A percentile compares a stretch with the other conserved stretches of the same genome.
Evolutionary conservation across 2,113 vertebrate genomes (phyloP).

Genomic region (Struthio camelus): DNA sequence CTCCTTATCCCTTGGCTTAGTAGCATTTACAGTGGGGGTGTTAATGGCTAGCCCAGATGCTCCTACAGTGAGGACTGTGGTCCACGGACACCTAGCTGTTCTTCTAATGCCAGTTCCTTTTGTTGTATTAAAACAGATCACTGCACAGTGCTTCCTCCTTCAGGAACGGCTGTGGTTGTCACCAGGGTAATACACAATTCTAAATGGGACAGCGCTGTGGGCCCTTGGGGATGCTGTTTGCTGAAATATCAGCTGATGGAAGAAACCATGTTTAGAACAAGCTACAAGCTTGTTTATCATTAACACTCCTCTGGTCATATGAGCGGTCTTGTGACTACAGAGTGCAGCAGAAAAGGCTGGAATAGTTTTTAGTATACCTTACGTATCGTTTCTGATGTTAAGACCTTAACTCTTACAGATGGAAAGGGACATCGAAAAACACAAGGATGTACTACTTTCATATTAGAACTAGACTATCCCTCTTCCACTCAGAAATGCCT

Average conservation of each 20-base stretch:
- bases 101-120: not conserved
- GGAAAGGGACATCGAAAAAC: not conserved
- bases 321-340: not conserved
- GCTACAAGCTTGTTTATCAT: not conserved
- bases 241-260: not conserved
- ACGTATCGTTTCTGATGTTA: not conserved
- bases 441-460: not conserved
- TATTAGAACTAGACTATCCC: no score
- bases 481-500: not conserved
- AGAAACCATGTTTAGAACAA: not conserved
- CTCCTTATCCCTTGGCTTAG: not conserved
- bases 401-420: not conserved
- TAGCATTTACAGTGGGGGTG: no score
- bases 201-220: not conserved
- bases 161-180: no score
- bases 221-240: not conserved
- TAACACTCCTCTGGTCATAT: not conserved
- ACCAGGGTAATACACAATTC: no score
- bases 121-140: not conserved
- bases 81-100: not conserved
- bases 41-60: not conserved
- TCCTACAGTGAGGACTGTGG: rapidly evolving
- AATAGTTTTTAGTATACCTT: not conserved
- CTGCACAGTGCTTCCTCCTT: not conserved
- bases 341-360: not conserved